These are phyloP conservation scores for Oxyura jamaicensis DNA, from an alignment of 2,113 vertebrate species.

Conservation along the genomic window DNA sequence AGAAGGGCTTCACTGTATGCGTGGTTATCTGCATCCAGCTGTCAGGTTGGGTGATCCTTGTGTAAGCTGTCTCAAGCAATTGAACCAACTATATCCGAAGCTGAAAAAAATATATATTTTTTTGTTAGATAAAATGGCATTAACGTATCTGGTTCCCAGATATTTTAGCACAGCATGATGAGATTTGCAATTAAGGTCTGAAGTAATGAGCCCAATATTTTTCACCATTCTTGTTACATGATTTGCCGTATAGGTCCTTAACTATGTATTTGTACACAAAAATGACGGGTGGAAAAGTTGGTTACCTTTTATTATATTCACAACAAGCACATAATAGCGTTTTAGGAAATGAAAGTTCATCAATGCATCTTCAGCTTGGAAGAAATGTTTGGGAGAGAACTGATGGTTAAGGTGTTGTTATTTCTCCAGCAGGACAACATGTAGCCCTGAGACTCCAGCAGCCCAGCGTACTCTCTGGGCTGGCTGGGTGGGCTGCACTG, in stretches of 20 bases:
- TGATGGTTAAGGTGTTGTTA: neutral
- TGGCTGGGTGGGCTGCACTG: accelerated
- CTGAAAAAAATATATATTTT: neutral
- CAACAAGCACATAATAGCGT: neutral
- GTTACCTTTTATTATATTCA: neutral
- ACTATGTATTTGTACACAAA: neutral
- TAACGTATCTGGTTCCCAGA: neutral
- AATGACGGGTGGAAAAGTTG: neutral
- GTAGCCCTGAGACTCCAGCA: neutral
- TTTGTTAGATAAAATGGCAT: neutral
- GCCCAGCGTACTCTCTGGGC: neutral
- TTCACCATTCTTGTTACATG: neutral
- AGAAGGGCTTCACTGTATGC: neutral
- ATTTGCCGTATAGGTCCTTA: neutral
- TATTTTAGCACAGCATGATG: neutral
- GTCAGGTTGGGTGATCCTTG: neutral
- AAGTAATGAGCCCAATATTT: neutral
- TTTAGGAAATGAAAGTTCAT: neutral
- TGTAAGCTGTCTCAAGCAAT: accelerated
- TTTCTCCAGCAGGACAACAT: accelerated
- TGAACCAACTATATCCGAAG: neutral
- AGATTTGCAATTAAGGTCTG: neutral
- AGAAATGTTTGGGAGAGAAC: neutral
- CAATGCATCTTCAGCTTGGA: neutral
- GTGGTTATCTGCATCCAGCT: neutral